These are phyloP conservation scores for Scophthalmus maximus DNA, from an alignment of 2,113 vertebrate genomes.

Conservation along the genomic window DNA sequence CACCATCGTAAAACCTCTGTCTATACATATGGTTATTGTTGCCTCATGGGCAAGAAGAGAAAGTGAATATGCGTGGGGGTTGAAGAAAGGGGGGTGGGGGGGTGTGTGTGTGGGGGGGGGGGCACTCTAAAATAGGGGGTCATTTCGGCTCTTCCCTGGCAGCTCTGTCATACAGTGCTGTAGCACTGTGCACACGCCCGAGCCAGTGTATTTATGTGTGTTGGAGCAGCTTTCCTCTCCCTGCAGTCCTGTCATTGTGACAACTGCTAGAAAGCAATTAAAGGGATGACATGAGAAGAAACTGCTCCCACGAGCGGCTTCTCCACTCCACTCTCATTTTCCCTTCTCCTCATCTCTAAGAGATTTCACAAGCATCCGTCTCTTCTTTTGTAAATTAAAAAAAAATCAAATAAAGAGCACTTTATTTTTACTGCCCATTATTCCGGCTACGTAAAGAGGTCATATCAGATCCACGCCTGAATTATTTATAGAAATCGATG, in stretches of 20 bases:
- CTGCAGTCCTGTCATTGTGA: constrained; percentile 75
- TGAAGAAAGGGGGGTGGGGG: constrained; percentile 1
- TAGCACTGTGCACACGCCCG: constrained; percentile 9
- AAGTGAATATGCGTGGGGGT: constrained; percentile 30
- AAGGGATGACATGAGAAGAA: constrained; percentile 75
- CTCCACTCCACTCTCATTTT: constrained; percentile 68
- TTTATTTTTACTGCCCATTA: constrained; percentile 15
- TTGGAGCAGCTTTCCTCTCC: constrained; percentile 45
- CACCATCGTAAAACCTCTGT: constrained; percentile 34
- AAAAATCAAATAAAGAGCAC: constrained; percentile 1
- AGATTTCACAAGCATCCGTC: constrained; percentile 34
- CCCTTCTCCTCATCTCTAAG: constrained; percentile 60
- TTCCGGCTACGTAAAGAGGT: constrained; percentile 43
- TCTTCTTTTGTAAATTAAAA: constrained; percentile 39
- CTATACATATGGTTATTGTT: constrained; percentile 49
- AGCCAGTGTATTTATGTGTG: constrained; percentile 28
- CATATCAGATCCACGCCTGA: constrained; percentile 24
- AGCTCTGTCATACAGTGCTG: constrained; percentile 57
- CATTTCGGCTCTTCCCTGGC: constrained; percentile 54
- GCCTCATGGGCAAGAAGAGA: constrained; percentile 50
- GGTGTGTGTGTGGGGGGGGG: constrained; percentile 3
- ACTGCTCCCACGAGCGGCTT: constrained; percentile 69
- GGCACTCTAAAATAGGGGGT: constrained; percentile 42
- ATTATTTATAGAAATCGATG: constrained; percentile 45
- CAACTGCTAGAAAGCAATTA: constrained; percentile 79